Evolutionary conservation across 2,113 vertebrate genomes (phyloP).

Genomic region (Ciconia maguari): DNA sequence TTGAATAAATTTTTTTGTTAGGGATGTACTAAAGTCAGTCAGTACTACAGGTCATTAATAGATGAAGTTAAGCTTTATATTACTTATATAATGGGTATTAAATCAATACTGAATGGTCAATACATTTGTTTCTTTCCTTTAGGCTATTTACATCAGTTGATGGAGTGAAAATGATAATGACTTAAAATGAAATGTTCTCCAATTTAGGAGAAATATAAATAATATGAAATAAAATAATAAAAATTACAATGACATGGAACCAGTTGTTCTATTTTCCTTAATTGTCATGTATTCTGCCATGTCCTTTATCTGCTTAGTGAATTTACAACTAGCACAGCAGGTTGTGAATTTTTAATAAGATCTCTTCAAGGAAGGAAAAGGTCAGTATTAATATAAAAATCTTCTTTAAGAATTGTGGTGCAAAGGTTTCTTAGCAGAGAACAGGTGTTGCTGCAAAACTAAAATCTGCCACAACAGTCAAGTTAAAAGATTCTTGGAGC

Average conservation of each 20-base stretch:
- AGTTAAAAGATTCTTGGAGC: conserved; percentile 2
- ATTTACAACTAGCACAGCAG: conserved; percentile 74
- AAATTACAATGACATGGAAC: not conserved
- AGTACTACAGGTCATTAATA: not conserved
- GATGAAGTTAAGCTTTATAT: not conserved
- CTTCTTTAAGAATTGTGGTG: conserved; percentile 70
- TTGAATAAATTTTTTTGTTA: not conserved
- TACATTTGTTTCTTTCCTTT: not conserved
- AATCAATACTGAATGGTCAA: not conserved
- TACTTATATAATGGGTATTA: not conserved
- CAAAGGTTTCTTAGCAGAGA: conserved; percentile 69
- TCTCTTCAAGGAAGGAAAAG: conserved; percentile 74
- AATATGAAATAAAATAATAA: not conserved
- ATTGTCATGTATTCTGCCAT: conserved; percentile 57
- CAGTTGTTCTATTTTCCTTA: conserved; percentile 61
- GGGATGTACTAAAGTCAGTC: not conserved
- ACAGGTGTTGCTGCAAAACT: conserved; percentile 68
- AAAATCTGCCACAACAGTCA: conserved; percentile 47
- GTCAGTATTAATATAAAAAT: conserved; percentile 80
- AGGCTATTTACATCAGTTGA: not conserved
- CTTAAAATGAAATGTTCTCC: not conserved
- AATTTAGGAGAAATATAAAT: not conserved
- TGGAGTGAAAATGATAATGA: not conserved
- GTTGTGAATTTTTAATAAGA: conserved; percentile 76
- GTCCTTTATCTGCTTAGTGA: conserved; percentile 69